Conservation (phyloP, 2,113 vertebrate genomes). For the Trichechus manatus region DNA sequence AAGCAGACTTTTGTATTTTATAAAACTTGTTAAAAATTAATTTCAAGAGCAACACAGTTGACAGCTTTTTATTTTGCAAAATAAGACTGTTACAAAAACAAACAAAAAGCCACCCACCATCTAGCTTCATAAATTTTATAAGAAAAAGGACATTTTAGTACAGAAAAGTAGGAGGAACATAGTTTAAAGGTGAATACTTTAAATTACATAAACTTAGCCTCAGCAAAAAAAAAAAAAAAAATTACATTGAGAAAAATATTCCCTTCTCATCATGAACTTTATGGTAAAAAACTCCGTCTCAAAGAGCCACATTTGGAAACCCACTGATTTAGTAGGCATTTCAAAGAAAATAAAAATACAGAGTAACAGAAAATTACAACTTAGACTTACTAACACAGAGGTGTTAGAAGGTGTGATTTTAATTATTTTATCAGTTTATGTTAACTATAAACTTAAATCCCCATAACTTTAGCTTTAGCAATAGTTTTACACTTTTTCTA, state of each 20-base stretch:
- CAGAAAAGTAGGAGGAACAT: neutral
- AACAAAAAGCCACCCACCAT: neutral
- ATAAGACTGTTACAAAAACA: neutral
- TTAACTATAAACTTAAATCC: slow-evolving; percentile 9
- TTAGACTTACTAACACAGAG: neutral
- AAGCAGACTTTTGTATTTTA: neutral
- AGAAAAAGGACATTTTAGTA: neutral
- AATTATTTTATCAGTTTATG: neutral
- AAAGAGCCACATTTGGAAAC: slow-evolving; percentile 12
- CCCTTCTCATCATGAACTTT: slow-evolving; percentile 36
- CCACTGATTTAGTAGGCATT: neutral
- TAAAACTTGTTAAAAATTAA: slow-evolving; percentile 49
- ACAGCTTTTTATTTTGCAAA: slow-evolving; percentile 11
- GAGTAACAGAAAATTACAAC: neutral
- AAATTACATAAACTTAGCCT: slow-evolving; percentile 23
- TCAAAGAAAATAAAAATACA: neutral
- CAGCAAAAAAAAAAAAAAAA: neutral
- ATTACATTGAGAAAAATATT: neutral
- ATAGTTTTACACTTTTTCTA: neutral
- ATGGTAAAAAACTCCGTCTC: neutral
- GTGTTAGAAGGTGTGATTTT: neutral
- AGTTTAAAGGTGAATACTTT: slow-evolving; percentile 40
- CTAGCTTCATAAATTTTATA: slow-evolving; percentile 10
- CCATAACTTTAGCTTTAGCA: slow-evolving; percentile 23
- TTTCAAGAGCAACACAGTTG: neutral